Conservation (phyloP, 2,113 vertebrate genomes). For the Prinia subflava region DNA sequence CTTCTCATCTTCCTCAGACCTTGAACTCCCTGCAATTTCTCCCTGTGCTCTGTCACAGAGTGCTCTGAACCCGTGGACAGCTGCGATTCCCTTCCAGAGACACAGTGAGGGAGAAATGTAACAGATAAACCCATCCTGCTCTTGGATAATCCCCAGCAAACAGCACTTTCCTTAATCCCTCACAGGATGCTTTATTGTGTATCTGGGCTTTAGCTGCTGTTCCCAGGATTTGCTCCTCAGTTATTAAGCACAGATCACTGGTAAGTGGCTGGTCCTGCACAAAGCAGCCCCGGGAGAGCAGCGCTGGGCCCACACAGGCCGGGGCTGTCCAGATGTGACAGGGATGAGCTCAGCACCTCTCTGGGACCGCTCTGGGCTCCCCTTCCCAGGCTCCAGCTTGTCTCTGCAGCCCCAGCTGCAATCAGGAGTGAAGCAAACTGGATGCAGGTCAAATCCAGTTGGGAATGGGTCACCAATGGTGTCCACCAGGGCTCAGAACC, state of each 20-base stretch:
- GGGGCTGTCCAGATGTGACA: background rate
- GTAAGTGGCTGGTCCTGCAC: background rate
- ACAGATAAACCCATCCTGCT: background rate
- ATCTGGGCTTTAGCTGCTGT: background rate
- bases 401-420: background rate
- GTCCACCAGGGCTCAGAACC: background rate
- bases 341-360: background rate
- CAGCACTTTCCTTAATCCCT: background rate
- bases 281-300: background rate
- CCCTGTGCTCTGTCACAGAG: background rate
- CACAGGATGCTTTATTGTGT: background rate
- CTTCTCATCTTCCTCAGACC: background rate
- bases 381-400: background rate
- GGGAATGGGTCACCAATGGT: rapidly evolving
- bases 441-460: background rate
- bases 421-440: background rate
- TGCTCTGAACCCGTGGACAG: background rate
- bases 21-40: background rate
- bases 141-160: background rate
- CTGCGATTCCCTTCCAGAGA: background rate
- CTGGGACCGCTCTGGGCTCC: background rate
- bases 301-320: background rate
- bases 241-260: background rate
- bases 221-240: background rate
- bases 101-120: background rate